Evolutionary conservation across 2,888 invertebrate genomes (phyloP), one percentile per base, ranked within the genome.

Genomic region (Chloroclysta siterata): DNA sequence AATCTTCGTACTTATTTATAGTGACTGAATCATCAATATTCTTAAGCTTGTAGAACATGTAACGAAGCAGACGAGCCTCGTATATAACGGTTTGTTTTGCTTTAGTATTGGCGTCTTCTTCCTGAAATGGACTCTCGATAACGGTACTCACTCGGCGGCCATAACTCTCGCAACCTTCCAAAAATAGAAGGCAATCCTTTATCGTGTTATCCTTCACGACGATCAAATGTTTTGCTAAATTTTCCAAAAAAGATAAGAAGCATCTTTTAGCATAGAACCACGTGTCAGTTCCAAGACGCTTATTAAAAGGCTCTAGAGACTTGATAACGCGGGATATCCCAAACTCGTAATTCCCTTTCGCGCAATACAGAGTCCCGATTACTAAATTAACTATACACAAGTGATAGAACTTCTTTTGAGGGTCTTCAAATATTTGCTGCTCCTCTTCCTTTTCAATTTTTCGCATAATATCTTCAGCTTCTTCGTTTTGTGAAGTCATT

Each of bases 371-470:
- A 0, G 99, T 99, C 13, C 99, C 99, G 70, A 99, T 99, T 0
- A 99, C 99, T 56, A 99, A 94, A 88, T 99, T 99, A 3, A 99
- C 99, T 69, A 99, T 99, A 83, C 99, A 99, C 56, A 99, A 93
- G 83, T 99, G 99, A 88, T 96, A 98, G 72, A 97, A 95, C 87
- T 99, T 99, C 85, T 97, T 97, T 52, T 98, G 97, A 0, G 98
- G 98, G 74, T 98, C 98, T 81, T 98, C 97, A 79, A 97, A 97
- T 64, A 97, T 96, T 76, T 98, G 94, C 68, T 97, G 95, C 80
- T 99, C 99, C 83, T 99, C 99, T 81, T 99, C 99, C 75, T 98
- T 98, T 85, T 99, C 99, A 72, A 99, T 99, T 93, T 99, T 99
- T 57, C 99, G 94, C 99, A 99, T 99, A 60, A 99, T 94, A 79